These are phyloP conservation scores for Caenorhabditis imperialis DNA, from an alignment of 2,888 invertebrate genomes.

Conservation along the genomic window DNA sequence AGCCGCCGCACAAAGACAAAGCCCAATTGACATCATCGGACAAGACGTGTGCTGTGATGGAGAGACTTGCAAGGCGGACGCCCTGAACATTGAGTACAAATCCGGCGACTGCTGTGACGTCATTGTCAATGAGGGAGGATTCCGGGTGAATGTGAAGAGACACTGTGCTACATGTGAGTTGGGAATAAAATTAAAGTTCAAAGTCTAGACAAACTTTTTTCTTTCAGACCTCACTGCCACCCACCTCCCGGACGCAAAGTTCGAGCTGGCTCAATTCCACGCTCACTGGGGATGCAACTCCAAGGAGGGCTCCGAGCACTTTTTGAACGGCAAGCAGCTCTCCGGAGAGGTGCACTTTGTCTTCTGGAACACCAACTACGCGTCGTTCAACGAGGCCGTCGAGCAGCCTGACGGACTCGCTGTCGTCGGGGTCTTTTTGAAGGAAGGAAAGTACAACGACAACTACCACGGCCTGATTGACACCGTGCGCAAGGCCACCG, in stretches of 20 bases:
- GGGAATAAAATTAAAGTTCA: not conserved
- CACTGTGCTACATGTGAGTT: conserved; percentile 64
- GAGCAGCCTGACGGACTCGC: conserved; percentile 72
- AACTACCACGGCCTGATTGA: conserved; percentile 66
- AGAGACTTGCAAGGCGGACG: conserved; percentile 58
- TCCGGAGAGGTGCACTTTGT: conserved; percentile 75
- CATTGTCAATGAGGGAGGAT: conserved; percentile 56
- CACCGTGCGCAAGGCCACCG: conserved; percentile 59
- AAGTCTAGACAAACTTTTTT: not conserved
- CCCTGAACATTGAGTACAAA: conserved; percentile 66
- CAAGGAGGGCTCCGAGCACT: conserved; percentile 73
- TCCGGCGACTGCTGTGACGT: conserved; percentile 67
- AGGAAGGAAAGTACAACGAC: conserved; percentile 64
- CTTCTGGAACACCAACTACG: conserved; percentile 74
- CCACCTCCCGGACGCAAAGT: conserved; percentile 56
- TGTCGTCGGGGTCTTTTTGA: conserved; percentile 73
- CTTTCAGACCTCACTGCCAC: conserved; percentile 55
- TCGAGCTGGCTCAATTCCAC: conserved; percentile 74
- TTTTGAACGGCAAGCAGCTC: conserved; percentile 66
- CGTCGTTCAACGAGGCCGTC: conserved; percentile 66
- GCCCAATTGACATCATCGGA: conserved; percentile 63
- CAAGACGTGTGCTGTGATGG: conserved; percentile 55
- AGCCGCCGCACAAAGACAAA: conserved; percentile 54
- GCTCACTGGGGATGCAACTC: conserved; percentile 74
- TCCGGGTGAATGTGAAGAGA: conserved; percentile 62